Evolutionary conservation across 1,140 invertebrate genomes (phyloP).

Genomic region (Apis dorsata): DNA sequence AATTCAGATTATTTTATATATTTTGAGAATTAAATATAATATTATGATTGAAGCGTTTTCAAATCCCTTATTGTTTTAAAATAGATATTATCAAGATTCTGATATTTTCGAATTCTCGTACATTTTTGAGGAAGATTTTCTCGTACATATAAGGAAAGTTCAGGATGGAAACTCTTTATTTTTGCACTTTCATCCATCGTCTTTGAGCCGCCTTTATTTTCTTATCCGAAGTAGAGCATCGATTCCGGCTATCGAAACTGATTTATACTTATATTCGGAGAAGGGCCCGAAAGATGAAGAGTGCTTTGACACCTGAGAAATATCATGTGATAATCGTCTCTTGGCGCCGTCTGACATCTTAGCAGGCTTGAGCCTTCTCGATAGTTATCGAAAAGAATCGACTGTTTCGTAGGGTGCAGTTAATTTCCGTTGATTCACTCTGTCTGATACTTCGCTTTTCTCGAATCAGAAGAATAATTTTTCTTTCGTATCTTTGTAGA

Average conservation of each 20-base stretch:
- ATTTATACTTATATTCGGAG: slow-evolving; percentile 40
- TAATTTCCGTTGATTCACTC: not conserved
- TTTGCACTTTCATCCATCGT: not conserved
- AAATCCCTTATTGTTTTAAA: too few species aligned
- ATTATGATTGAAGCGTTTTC: too few species aligned
- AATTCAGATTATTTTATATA: too few species aligned
- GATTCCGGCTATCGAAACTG: slow-evolving; percentile 43
- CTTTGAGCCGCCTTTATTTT: slow-evolving; percentile 30
- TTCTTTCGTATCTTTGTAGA: too few species aligned
- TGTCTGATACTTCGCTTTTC: not conserved
- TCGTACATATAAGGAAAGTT: not conserved
- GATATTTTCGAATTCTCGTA: too few species aligned
- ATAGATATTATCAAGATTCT: too few species aligned
- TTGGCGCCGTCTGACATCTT: slow-evolving; percentile 28
- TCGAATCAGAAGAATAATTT: not conserved
- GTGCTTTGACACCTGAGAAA: slow-evolving; percentile 40
- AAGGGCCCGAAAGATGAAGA: slow-evolving; percentile 28
- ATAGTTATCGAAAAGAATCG: slow-evolving; percentile 45
- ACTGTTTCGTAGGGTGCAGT: slow-evolving; percentile 14
- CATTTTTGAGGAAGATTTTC: not conserved
- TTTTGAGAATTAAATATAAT: too few species aligned
- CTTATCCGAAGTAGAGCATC: slow-evolving; percentile 47
- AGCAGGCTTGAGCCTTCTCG: slow-evolving; percentile 38
- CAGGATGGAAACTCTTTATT: not conserved
- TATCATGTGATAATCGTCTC: slow-evolving; percentile 34